Evolutionary conservation across 2,113 vertebrate genomes (phyloP), one percentile per base, ranked within the genome.

Genomic region (Agelaius tricolor): DNA sequence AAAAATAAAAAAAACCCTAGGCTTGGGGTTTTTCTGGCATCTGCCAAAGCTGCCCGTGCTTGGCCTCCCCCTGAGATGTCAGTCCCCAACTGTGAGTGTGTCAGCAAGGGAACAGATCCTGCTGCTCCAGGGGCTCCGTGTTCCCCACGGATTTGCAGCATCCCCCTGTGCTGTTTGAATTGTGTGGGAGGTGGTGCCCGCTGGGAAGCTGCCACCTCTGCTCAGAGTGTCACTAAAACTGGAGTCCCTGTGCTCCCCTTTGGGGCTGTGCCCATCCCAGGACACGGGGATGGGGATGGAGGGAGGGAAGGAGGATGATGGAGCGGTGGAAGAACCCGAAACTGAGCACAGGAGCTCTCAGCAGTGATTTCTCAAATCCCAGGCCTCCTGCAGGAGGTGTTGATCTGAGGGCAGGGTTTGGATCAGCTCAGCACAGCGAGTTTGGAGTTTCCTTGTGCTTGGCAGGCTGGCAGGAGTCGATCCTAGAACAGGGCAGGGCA

Each of bases 301-400:
- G 11, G 51, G 52, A 62, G n/a, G 35, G 18, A 37, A 3, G 83
- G n/a, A 77, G 43, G 61, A 33, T 14, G 80, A 7, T 35, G 6
- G 11, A 49, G n/a, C 1, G 0, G 54, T 10, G 15, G n/a, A 43
- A 39, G 61, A 28, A 10, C 51, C 8, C 0, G 0, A 20, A 62
- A 55, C 39, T 0, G 3, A 82, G 75, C 33, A 20, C n/a, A 16
- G 52, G 28, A 62, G 74, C 52, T 61, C 66, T 17, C 69, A 26
- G 77, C 0, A 0, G 24, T 21, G 13, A 17, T 73, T 65, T 73
- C 62, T 66, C 35, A 9, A 7, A 26, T 15, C 8, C 28, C 31
- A 43, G 35, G 5, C 16, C 14, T 44, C 46, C 69, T 27, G 67
- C 41, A 43, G 66, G 58, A 88, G 39, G 65, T 23, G 44, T 11